Evolutionary conservation across 2,888 invertebrate species (phyloP), one percentile per base, ranked within the genome.

Genomic region (Clostera curtula): DNA sequence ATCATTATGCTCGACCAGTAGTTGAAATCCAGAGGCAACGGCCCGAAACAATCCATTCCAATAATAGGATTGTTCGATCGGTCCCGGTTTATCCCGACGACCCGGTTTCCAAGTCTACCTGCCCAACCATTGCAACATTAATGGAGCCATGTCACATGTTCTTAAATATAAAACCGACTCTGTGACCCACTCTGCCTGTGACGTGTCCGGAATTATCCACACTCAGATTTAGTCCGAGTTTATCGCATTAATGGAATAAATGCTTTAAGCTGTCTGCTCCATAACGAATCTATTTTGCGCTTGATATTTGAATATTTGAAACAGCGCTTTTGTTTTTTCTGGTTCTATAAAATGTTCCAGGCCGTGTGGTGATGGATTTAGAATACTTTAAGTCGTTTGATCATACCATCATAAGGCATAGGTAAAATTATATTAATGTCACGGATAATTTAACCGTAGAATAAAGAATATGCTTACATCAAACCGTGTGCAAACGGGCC

Each of bases 41-140:
- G 54, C 49, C 53, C 50, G 64, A 60, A 70, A 66, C 67, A 63
- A 63, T 64, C 62, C 66, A 60, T 60, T 59, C 71, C 76, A 73
- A 73, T 70, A 79, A 80, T 80, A 80, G 77, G 59, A 43, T 46
- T 63, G 55, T 77, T 76, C 76, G 75, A 82, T 75, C 71, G 71
- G 43, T 67, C 74, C 70, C 57, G 72, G 67, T 77, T 70, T 80
- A 82, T 58, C 64, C 57, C 66, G 57, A 54, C 66, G 71, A 70
- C 73, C 76, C 57, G 63, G 67, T 67, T 70, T 56, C 49, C 47
- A 32, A 43, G 56, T 56, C 67, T 62, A 65, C 67, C 70, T 72
- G 69, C 46, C 56, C 54, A 44, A 53, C 56, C 50, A 49, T 49
- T 80, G 71, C 69, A 75, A 70, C 56, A 61, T 75, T 80, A 83